phyloP scores from a whole-genome alignment of 2,888 invertebrate genomes.

The Diplazon laetatorius region DNA sequence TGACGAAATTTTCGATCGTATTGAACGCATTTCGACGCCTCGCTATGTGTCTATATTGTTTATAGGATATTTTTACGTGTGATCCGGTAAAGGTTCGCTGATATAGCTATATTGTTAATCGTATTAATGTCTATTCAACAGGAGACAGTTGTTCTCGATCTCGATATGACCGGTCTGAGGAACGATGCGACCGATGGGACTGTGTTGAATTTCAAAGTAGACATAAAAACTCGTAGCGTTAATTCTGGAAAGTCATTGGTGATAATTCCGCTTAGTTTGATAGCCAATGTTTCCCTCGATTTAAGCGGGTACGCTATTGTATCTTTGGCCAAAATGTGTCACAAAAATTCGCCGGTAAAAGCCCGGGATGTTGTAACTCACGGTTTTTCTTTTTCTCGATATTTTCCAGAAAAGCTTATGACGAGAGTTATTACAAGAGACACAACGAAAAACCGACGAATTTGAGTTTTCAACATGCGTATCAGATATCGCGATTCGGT shows the following conservation, averaged over 20 bases:
- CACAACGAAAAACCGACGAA: slow-evolving; percentile 56
- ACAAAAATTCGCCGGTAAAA: background rate
- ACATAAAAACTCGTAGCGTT: slow-evolving; percentile 68
- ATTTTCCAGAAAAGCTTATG: slow-evolving; percentile 69
- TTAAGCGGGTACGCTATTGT: slow-evolving; percentile 71
- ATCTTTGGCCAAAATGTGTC: background rate
- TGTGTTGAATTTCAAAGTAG: slow-evolving; percentile 52
- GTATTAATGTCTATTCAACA: slow-evolving; percentile 53
- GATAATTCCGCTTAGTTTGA: slow-evolving; percentile 61
- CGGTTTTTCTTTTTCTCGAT: background rate
- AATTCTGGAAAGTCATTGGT: slow-evolving; percentile 64
- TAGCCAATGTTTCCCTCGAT: slow-evolving; percentile 66
- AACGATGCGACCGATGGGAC: slow-evolving; percentile 61
- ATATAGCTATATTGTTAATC: no score
- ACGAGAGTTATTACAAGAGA: slow-evolving; percentile 68
- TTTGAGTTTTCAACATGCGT: slow-evolving; percentile 72
- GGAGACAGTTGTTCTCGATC: slow-evolving; percentile 70
- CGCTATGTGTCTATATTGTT: no score
- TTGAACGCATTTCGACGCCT: no score
- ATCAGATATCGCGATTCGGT: slow-evolving; percentile 73
- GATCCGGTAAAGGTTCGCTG: no score
- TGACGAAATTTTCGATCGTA: background rate
- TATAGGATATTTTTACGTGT: no score
- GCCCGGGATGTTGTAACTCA: background rate
- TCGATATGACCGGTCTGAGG: slow-evolving; percentile 72